phyloP scores from a whole-genome alignment of 2,797 vertebrate species.

The Pangasius sanitwongsei region DNA sequence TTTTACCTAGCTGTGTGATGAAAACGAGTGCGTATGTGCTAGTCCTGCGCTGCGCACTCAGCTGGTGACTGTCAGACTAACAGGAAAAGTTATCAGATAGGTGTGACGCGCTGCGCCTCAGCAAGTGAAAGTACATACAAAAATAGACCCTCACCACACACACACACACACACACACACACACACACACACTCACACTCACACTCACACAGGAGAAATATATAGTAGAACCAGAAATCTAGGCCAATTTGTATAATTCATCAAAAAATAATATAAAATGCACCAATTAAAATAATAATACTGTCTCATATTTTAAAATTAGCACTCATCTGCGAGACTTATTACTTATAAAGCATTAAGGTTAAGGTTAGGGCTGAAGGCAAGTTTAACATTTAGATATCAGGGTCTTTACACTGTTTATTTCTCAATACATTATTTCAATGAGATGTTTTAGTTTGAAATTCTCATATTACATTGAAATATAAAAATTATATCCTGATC shows the following conservation, averaged over 20 bases:
- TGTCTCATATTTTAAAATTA: neutral
- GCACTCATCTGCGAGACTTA: neutral
- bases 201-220: neutral
- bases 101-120: constrained; percentile 40
- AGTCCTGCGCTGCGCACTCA: constrained; percentile 24
- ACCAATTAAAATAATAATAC: neutral
- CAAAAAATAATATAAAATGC: neutral
- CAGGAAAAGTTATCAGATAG: constrained; percentile 41
- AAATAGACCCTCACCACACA: constrained; percentile 3
- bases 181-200: neutral
- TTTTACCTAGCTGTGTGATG: neutral
- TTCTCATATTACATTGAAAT: neutral
- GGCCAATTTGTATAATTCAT: neutral
- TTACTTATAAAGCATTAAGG: neutral
- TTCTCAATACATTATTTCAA: no score
- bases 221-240: neutral
- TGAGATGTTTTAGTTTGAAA: neutral
- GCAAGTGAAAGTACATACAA: constrained; percentile 26
- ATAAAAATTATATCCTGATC: neutral
- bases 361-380: neutral
- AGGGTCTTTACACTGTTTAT: no score
- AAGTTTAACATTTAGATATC: neutral
- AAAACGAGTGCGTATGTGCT: neutral
- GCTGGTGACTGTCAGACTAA: constrained; percentile 28
- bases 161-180: constrained; percentile 4